Evolutionary conservation across 2,888 invertebrate species (phyloP), one percentile per base, ranked within the genome.

Genomic region (Rhamphomyia laevipes): DNA sequence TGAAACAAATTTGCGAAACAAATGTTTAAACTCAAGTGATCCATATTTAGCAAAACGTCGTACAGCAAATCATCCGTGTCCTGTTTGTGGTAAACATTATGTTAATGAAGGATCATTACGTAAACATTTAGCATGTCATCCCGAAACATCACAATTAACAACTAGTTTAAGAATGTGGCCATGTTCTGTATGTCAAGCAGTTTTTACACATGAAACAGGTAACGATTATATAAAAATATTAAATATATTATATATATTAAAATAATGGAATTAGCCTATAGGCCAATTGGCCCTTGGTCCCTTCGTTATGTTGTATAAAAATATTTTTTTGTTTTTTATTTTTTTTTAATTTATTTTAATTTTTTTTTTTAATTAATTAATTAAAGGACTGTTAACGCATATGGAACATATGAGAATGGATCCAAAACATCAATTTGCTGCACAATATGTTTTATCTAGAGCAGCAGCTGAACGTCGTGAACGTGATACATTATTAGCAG

Each of bases 351-450:
- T 51, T 42, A 45, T 23, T 23, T 45, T 45, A 51, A 46, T 55
- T 55, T 52, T 47, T 51, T 53, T 49, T 53, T 47, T 49, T 53
- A 46, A 50, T 51, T 54, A 51, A 53, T 51, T 52, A 51, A 54
- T 73, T 76, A 27, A 74, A 93, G 93, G 92, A 63, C 78, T 93
- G 30, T 77, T 93, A 51, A 87, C 88, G 51, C 93, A 93, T 68
- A 92, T 93, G 92, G 92, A 93, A 63, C 91, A 92, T 67, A 92
- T 93, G 92, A 79, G 92, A 63, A 92, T 92, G 91, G 92, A 93
- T 68, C 91, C 92, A 1, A 93, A 93, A 70, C 92, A 93, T 74
- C 92, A 92, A 70, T 93, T 93, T 64, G 92, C 92, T 38, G 92
- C 93, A 27, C 93, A 93, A 66, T 93, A 92, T 72, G 91, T 93